Conservation (phyloP, 2,888 invertebrate genomes). For the Tholera decimalis region DNA sequence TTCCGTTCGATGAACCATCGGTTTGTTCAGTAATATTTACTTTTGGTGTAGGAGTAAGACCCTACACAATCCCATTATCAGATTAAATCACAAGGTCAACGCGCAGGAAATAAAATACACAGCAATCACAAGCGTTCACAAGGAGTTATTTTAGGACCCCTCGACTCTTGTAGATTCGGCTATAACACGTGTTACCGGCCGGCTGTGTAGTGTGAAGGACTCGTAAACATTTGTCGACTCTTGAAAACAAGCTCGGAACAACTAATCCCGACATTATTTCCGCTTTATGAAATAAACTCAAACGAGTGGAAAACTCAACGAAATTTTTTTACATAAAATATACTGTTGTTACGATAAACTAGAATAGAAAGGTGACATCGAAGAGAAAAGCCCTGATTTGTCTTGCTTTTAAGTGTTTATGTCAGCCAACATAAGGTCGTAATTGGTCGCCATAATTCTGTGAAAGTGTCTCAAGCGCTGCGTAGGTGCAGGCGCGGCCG, state of each 20-base stretch:
- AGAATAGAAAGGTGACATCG: conserved; percentile 68
- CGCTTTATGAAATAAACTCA: conserved; percentile 43
- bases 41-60: conserved; percentile 25
- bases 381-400: conserved; percentile 78
- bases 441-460: conserved; percentile 81
- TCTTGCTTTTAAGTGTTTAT: conserved; percentile 76
- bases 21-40: conserved; percentile 15
- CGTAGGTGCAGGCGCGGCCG: conserved; percentile 78
- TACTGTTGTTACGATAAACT: conserved; percentile 58
- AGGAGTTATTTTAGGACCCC: conserved; percentile 64
- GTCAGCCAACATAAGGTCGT: conserved; percentile 81
- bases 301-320: conserved; percentile 32
- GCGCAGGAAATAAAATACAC: conserved; percentile 49
- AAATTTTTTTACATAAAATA: conserved; percentile 32
- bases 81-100: conserved; percentile 55
- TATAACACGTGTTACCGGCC: conserved; percentile 60
- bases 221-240: conserved; percentile 61
- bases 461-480: conserved; percentile 84
- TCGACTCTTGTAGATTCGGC: conserved; percentile 52
- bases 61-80: conserved; percentile 34
- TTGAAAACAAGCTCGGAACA: conserved; percentile 41
- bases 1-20: conserved; percentile 17
- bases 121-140: conserved; percentile 51
- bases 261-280: conserved; percentile 56
- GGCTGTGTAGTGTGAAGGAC: conserved; percentile 59